Conservation (phyloP, 2,888 invertebrate genomes). For the Rosalia funebris region DNA sequence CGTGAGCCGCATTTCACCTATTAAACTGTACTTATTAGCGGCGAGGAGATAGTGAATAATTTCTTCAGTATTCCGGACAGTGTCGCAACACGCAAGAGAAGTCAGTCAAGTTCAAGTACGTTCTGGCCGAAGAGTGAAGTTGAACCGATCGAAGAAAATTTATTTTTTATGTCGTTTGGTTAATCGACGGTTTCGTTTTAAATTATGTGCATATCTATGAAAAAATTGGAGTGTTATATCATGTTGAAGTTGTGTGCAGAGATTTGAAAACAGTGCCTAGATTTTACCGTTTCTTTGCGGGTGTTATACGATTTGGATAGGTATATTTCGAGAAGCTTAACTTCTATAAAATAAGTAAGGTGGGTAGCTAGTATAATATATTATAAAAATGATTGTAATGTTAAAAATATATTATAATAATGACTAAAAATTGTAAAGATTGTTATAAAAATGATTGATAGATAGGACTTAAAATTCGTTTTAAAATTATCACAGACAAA, state of each 20-base stretch:
- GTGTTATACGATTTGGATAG: too few relatives aligned
- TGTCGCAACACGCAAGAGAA: conserved; percentile 28
- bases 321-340: too few relatives aligned
- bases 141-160: neutral
- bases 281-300: too few relatives aligned
- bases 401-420: too few relatives aligned
- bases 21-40: conserved; percentile 25
- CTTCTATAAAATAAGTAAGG: too few relatives aligned
- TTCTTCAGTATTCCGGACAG: conserved; percentile 33
- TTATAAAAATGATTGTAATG: too few relatives aligned
- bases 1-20: conserved; percentile 30
- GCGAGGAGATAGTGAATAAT: conserved; percentile 39
- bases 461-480: too few relatives aligned
- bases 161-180: too few relatives aligned
- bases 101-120: conserved; percentile 47
- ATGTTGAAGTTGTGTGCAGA: conserved; percentile 49
- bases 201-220: conserved; percentile 49
- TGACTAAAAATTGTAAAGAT: too few relatives aligned
- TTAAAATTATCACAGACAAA: too few relatives aligned
- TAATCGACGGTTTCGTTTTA: conserved; percentile 11
- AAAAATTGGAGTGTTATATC: conserved; percentile 51
- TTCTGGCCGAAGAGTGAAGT: neutral
- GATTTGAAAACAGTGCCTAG: conserved; percentile 1
- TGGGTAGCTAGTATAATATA: too few relatives aligned
- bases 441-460: too few relatives aligned